Base-by-base conservation (phyloP, 2,113 vertebrate species). In the cat (Felis catus) region DNA sequence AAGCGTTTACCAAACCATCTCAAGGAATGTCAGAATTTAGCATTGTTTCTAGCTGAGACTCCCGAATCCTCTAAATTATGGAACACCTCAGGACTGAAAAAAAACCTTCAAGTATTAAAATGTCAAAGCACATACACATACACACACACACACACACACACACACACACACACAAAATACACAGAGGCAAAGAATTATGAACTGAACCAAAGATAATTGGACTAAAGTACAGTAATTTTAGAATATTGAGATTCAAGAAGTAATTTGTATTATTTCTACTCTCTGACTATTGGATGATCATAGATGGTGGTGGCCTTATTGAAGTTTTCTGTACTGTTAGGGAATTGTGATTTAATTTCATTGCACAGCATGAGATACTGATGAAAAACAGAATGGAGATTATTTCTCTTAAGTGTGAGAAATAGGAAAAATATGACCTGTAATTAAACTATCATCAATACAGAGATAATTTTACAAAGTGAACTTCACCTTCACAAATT, bases 171-270 rank as follows among this genome's bases (percentile, higher is more conserved):
- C 83, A 98, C 7, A 94, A 89, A 66, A 83, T 85, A 48, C 25
- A 70, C 27, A 83, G 81, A 76, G 16, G 19, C 13, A 90, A 85
- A 78, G 3, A 92, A 89, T 51, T 25, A 76, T 84, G 33, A 65
- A 92, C 11, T 79, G 6, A 89, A 73, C 4, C 16, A 36, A 88
- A 86, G 31, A 89, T 1, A 15, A 85, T 0, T 89, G 27, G 21
- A 85, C 78, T 33, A 39, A 97, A 84, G 2, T 78, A 39, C 39
- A 86, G 31, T 29, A 91, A 71, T 93, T 95, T 96, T 73, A 68
- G 7, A 89, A 95, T 33, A 15, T 29, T 96, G 29, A 88, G 29
- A 96, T 85, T 93, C 58, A 96, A 91, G 48, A 61, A 93, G n/a
- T 91, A 80, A 88, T 85, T 96, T 93, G 13, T 66, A 63, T 91